These are phyloP conservation scores for Trilocha varians DNA, from an alignment of 2,888 invertebrate species.

Conservation along the genomic window DNA sequence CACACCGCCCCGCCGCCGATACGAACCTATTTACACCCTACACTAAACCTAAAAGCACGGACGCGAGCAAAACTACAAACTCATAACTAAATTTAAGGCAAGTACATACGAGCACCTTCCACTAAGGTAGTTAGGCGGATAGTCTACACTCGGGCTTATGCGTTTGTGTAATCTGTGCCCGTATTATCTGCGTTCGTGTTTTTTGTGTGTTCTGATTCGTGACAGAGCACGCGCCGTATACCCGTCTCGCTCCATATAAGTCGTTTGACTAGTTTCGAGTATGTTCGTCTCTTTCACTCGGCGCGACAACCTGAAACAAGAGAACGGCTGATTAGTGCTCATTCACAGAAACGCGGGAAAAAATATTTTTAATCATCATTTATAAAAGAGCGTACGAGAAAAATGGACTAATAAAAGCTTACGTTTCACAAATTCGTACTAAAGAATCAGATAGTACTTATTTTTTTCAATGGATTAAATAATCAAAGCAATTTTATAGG, in stretches of 20 bases:
- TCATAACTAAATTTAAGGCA: constrained; percentile 35
- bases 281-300: constrained; percentile 43
- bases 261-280: constrained; percentile 41
- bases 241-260: constrained; percentile 68
- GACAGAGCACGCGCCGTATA: constrained; percentile 52
- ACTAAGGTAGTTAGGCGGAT: constrained; percentile 22
- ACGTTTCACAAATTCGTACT: too few species aligned
- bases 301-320: constrained; percentile 57
- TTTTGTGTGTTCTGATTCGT: constrained; percentile 48
- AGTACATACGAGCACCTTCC: constrained; percentile 42
- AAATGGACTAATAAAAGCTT: too few species aligned
- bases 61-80: constrained; percentile 16
- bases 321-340: constrained; percentile 29
- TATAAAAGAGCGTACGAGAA: not conserved
- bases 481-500: too few species aligned
- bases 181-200: constrained; percentile 54
- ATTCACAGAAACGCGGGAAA: not conserved
- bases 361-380: too few species aligned
- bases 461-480: too few species aligned
- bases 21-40: constrained; percentile 8
- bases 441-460: too few species aligned
- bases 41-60: constrained; percentile 1
- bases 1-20: constrained; percentile 31
- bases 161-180: constrained; percentile 27
- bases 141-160: constrained; percentile 31